Base-by-base conservation (phyloP, 1,140 invertebrate genomes). In the Zaprionus camerounensis region DNA sequence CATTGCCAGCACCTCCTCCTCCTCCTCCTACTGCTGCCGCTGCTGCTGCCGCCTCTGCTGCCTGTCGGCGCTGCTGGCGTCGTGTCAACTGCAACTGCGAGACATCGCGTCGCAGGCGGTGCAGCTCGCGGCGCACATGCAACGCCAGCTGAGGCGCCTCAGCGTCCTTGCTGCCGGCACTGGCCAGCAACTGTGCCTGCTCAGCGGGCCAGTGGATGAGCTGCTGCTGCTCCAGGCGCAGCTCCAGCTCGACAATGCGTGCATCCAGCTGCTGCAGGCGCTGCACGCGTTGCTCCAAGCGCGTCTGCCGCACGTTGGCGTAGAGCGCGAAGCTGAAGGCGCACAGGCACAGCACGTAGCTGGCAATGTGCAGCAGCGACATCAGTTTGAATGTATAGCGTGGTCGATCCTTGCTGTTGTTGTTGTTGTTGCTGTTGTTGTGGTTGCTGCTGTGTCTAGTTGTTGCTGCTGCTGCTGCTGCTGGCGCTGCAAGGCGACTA, bases 341-440 rank as follows among this genome's bases (percentile, higher is more conserved):
- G 76, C 86, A 80, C 65, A 93, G 78, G 73, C 91, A 92, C 61
- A 93, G 74, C 82, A 91, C 78, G 65, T 92, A 93, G 78, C 91
- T 78, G 71, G 85, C 77, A 38, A 93, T 67, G 64, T 92, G 87
- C 72, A 92, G 64, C 67, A 92, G 68, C 67, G 91, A 84, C 51
- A 84, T 80, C 26, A 90, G 58, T 49, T 82, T 81, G 22, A 91
- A 75, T 72, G 58, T 70, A 55, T 76, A 78, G 7, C 70, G 78
- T 66, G 78, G 71, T 28, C 72, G 86, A 58, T 82, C 71, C 78
- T 82, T 85, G 68, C 44, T 51, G 46, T 20, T n/a, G 53, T 56
- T 38, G 36, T 5, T 38, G 36, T 61, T 71, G 44, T 22, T 38
- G 36, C 0, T 38, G 36, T 46, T 75, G 74, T 41, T 73, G 71